Base-by-base conservation (phyloP, 1,140 invertebrate genomes). In the Teleopsis dalmanni region DNA sequence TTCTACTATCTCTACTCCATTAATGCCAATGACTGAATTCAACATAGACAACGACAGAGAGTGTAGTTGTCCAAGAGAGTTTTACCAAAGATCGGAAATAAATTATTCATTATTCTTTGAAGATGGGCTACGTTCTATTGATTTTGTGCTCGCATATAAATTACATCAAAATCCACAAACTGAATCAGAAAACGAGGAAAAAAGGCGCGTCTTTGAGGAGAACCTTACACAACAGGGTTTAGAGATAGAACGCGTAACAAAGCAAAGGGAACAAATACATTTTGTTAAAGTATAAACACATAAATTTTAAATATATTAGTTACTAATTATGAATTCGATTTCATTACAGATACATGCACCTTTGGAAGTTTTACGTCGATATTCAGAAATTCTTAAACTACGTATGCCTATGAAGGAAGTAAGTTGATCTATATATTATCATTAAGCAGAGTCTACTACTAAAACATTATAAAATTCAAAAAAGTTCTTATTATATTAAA, bases 361-460 rank as follows among this genome's bases (percentile, higher is more conserved):
- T 0, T 76, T 81, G 59, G 78, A 86, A 63, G 88, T 98, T 4
- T 70, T 98, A 36, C 79, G 82, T 53, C 80, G 88, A 57, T 96
- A 97, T 74, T 85, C 90, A 44, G 95, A 98, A 75, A 85, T 97
- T 58, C 77, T 96, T 56, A 95, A 94, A 69, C 77, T 98, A 23
- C 81, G 92, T 71, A 88, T 97, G 86, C 92, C 94, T 11, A 92
- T 98, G 81, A 91, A 88, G 77, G 82, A 88, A 74, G 79, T 90
- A 57, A 59, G 38, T 7, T 13, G 8, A 18, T 26, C 4, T 25
- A 37, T 37, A 14, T n/a, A n/a, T n/a, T n/a, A n/a, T n/a, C n/a
- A n/a, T n/a, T n/a, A n/a, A n/a, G n/a, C n/a, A n/a, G n/a, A n/a
- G n/a, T n/a, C n/a, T n/a, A n/a, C n/a, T n/a, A n/a, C n/a, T n/a